Evolutionary conservation across 2,797 vertebrate species (phyloP).

Genomic region (Clarias platycephalus): DNA sequence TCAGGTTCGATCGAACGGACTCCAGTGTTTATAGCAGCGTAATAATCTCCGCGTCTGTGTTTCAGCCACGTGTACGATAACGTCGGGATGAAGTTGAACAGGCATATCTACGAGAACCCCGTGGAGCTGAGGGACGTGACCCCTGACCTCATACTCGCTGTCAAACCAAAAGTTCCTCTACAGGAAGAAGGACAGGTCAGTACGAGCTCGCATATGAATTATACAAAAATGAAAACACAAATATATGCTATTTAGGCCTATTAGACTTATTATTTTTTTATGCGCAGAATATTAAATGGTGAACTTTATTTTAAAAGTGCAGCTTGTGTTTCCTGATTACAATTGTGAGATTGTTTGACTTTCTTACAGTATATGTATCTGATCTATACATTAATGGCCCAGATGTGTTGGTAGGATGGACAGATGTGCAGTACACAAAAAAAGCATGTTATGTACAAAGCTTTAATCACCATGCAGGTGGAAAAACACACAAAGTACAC

Average conservation of each 20-base stretch:
- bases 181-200: constrained; percentile 72
- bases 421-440: not conserved
- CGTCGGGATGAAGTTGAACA: constrained; percentile 58
- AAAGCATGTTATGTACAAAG: not conserved
- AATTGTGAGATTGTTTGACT: not conserved
- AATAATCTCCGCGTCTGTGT: not conserved
- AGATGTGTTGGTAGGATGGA: not conserved
- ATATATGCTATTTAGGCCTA: not conserved
- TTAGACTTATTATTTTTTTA: not conserved
- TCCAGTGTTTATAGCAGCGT: not conserved
- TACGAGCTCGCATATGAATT: not conserved
- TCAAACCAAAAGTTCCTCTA: constrained; percentile 73
- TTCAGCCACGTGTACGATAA: constrained; percentile 74
- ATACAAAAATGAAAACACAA: not conserved
- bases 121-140: constrained; percentile 74
- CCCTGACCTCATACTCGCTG: constrained; percentile 84
- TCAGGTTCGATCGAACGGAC: not conserved
- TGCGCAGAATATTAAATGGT: not conserved
- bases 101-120: constrained; percentile 74
- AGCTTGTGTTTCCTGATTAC: not conserved
- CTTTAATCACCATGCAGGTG: not conserved
- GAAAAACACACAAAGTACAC: not conserved
- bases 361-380: no score
- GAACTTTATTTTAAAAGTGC: not conserved
- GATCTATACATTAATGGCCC: not conserved